These are phyloP conservation scores for Iselma pallidipennis DNA, from an alignment of 2,888 invertebrate species.

Conservation along the genomic window DNA sequence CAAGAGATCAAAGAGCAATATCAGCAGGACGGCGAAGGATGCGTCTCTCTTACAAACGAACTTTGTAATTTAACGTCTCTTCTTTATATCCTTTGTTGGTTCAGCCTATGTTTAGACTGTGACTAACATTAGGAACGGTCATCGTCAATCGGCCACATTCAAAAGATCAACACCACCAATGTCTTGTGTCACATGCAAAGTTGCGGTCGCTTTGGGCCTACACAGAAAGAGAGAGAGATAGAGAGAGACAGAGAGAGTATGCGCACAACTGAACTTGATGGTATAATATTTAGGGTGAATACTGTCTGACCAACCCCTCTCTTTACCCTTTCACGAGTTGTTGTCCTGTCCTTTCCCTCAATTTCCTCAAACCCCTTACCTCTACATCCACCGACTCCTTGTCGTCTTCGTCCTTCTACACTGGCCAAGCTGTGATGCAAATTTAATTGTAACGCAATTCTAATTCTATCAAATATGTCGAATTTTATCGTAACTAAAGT, in stretches of 20 bases:
- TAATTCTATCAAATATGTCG: constrained; percentile 43
- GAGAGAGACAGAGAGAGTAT: constrained; percentile 13
- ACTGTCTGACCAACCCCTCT: not conserved
- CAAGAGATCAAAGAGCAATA: constrained; percentile 38
- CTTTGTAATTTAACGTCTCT: constrained; percentile 46
- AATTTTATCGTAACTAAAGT: constrained; percentile 35
- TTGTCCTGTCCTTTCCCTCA: not conserved
- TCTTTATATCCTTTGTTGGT: constrained; percentile 42
- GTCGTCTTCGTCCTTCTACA: no score
- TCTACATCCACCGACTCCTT: not conserved
- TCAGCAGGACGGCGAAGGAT: not conserved
- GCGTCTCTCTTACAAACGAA: constrained; percentile 33
- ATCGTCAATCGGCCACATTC: constrained; percentile 32
- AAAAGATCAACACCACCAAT: not conserved
- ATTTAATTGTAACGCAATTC: constrained; percentile 44
- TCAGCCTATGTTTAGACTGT: constrained; percentile 38
- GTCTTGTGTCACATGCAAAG: constrained; percentile 44
- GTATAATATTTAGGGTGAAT: constrained; percentile 1
- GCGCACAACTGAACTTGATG: not conserved
- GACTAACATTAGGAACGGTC: constrained; percentile 28
- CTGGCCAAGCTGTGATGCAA: constrained; percentile 25
- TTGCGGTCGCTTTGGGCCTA: constrained; percentile 34
- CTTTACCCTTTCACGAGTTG: constrained; percentile 20
- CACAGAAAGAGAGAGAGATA: not conserved
- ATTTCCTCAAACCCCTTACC: not conserved